These are phyloP conservation scores for Lasioglossum villosulum DNA, from an alignment of 2,888 invertebrate genomes.

Conservation along the genomic window DNA sequence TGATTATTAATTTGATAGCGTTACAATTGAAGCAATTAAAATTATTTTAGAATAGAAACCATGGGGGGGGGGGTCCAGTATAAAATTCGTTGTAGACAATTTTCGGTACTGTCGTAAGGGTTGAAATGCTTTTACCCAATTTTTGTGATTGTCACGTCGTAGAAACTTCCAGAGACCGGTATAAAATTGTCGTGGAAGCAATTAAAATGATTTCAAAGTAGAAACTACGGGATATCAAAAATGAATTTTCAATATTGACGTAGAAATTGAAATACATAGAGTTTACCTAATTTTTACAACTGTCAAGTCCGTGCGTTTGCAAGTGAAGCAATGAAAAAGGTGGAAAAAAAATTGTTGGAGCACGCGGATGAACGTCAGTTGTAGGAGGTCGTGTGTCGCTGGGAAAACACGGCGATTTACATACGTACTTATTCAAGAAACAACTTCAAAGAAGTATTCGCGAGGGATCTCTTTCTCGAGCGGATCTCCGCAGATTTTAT, in stretches of 20 bases:
- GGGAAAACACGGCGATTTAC: not conserved
- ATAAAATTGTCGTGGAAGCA: not conserved
- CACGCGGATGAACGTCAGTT: not conserved
- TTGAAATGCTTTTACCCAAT: too few species aligned
- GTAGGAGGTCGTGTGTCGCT: not conserved
- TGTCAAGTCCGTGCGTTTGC: not conserved
- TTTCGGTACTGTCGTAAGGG: too few species aligned
- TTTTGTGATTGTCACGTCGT: too few species aligned
- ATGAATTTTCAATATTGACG: not conserved
- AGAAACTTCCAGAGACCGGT: too few species aligned
- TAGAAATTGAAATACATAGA: too few species aligned
- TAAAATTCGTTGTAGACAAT: too few species aligned
- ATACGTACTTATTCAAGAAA: constrained; percentile 2
- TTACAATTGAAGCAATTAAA: too few species aligned
- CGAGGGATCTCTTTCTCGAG: constrained; percentile 24
- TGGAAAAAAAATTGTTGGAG: not conserved
- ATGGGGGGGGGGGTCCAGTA: too few species aligned
- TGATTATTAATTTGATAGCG: too few species aligned
- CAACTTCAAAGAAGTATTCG: constrained; percentile 14
- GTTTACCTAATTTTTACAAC: not conserved
- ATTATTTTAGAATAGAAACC: too few species aligned
- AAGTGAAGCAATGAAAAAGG: not conserved
- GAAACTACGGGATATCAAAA: too few species aligned
- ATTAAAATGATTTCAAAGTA: not conserved
- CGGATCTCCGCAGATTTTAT: constrained; percentile 6